phyloP scores from a whole-genome alignment of 2,797 vertebrate genomes.

The Etheostoma nigrum region DNA sequence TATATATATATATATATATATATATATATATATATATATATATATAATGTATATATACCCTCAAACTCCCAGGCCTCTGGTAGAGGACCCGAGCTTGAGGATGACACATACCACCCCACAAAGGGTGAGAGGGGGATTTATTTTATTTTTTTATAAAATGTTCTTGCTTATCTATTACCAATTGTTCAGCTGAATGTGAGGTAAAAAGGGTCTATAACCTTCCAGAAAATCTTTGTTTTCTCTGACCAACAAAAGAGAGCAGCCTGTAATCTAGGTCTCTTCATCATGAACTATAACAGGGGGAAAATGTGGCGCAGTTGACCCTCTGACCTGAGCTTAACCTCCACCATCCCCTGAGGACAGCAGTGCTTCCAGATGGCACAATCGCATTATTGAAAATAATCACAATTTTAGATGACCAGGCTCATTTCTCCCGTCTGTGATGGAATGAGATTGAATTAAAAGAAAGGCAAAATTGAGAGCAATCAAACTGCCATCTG shows the following conservation, averaged over 20 bases:
- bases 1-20: no score
- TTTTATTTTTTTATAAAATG: background rate
- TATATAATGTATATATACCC: no score
- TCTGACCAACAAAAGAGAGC: background rate
- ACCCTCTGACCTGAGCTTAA: conserved; percentile 56
- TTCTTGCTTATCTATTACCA: conserved; percentile 6
- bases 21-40: no score
- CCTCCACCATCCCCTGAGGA: conserved; percentile 26
- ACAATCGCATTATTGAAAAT: conserved; percentile 55
- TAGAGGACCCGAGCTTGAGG: background rate
- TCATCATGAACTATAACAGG: conserved; percentile 8
- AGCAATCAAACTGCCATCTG: conserved; percentile 73
- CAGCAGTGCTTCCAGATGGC: conserved; percentile 53
- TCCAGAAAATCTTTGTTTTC: conserved; percentile 3
- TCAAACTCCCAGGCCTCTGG: no score
- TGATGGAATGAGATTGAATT: conserved; percentile 59
- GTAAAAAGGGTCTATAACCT: background rate
- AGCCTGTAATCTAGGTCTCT: conserved; percentile 19
- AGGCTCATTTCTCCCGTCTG: conserved; percentile 54
- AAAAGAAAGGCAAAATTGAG: conserved; percentile 59
- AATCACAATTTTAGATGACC: conserved; percentile 56
- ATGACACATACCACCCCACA: no score
- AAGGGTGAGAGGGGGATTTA: no score
- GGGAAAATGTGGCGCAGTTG: conserved; percentile 15
- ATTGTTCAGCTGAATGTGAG: conserved; percentile 3